These are phyloP conservation scores for Oceanodroma tethys DNA, from an alignment of 2,113 vertebrate genomes.

Conservation along the genomic window DNA sequence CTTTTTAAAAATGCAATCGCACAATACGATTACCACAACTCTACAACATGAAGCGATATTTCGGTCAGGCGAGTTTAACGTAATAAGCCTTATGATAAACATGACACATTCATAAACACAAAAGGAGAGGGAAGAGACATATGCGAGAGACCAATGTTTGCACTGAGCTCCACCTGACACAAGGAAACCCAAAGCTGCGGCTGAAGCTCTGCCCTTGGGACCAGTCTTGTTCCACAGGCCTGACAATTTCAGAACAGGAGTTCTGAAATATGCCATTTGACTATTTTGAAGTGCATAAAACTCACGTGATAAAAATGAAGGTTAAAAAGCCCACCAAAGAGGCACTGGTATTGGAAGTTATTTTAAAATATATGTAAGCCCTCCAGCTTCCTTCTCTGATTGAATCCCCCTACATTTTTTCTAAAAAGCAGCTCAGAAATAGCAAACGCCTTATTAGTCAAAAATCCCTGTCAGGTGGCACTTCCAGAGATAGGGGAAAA, in stretches of 20 bases:
- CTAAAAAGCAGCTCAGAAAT: background rate
- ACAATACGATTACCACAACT: fast-evolving
- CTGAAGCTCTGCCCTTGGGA: background rate
- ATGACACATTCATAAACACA: background rate
- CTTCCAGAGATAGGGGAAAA: background rate
- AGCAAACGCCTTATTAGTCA: background rate
- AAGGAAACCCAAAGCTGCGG: background rate
- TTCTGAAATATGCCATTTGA: background rate
- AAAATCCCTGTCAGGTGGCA: background rate
- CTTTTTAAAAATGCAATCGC: background rate
- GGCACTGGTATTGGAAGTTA: background rate
- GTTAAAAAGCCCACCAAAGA: background rate
- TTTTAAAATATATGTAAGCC: background rate
- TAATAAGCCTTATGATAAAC: background rate
- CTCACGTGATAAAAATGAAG: fast-evolving
- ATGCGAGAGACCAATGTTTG: background rate
- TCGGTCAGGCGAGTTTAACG: background rate
- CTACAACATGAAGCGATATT: background rate
- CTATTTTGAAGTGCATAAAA: background rate
- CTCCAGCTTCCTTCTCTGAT: background rate
- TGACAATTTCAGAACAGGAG: background rate
- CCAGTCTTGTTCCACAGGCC: background rate
- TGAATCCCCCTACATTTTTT: background rate
- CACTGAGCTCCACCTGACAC: background rate
- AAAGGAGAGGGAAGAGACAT: background rate